These are phyloP conservation scores for Heteropelma amictum DNA, from an alignment of 2,888 invertebrate species.

Conservation along the genomic window DNA sequence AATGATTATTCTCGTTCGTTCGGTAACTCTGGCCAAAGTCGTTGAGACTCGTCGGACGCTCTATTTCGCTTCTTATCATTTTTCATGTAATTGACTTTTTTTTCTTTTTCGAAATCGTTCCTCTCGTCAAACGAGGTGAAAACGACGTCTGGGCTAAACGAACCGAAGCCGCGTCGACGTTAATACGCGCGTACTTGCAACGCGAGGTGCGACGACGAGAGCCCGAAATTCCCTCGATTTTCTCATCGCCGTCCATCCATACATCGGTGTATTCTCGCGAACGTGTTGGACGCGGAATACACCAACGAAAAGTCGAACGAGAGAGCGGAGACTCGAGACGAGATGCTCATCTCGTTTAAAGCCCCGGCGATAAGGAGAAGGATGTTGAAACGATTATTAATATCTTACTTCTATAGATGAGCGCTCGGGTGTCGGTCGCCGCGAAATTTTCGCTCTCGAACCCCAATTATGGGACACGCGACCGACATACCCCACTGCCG, in stretches of 20 bases:
- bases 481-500: conserved; percentile 18
- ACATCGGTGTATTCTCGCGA: not conserved
- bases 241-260: conserved; percentile 23
- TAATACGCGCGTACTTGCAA: not conserved
- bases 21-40: conserved; percentile 24
- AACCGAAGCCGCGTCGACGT: conserved; percentile 29
- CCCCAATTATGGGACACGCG: conserved; percentile 53
- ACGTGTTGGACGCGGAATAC: conserved; percentile 1
- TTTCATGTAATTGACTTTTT: not conserved
- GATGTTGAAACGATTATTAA: conserved; percentile 57
- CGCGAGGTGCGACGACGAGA: conserved; percentile 27
- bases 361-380: conserved; percentile 51
- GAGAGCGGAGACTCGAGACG: conserved; percentile 27
- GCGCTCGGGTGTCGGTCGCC: conserved; percentile 49
- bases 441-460: conserved; percentile 38
- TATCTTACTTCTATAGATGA: conserved; percentile 45
- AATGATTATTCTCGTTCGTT: conserved; percentile 41
- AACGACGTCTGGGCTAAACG: conserved; percentile 48
- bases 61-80: not conserved
- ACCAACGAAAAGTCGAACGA: conserved; percentile 7
- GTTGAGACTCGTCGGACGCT: conserved; percentile 17
- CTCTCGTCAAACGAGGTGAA: conserved; percentile 33
- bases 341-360: conserved; percentile 40
- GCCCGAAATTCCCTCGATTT: conserved; percentile 35
- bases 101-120: conserved; percentile 13